Evolutionary conservation across 2,888 invertebrate genomes (phyloP).

Genomic region (Pecten maximus): DNA sequence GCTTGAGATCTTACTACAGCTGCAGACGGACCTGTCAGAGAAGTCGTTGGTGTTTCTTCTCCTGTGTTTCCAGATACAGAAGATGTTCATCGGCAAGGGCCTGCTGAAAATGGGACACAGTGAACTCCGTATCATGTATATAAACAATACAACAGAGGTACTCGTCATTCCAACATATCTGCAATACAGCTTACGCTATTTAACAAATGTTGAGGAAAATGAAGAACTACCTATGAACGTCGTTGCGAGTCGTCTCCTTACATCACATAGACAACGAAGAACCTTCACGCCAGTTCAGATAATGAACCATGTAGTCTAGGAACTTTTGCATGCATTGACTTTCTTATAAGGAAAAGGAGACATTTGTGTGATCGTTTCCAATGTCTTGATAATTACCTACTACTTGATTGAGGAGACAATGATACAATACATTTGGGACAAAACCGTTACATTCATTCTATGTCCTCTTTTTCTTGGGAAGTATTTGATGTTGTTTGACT

Average conservation of each 20-base stretch:
- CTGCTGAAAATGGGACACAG: not conserved
- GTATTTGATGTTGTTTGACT: not conserved
- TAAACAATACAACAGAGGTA: not conserved
- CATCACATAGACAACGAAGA: not conserved
- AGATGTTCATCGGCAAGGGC: not conserved
- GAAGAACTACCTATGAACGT: not conserved
- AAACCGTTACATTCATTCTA: not conserved
- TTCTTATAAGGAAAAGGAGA: not conserved
- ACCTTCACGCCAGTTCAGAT: not conserved
- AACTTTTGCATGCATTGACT: not conserved
- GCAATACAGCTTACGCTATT: not conserved
- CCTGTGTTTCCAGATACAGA: not conserved
- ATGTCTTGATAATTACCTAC: not conserved
- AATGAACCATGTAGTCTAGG: not conserved
- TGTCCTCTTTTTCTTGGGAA: not conserved
- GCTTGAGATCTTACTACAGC: not conserved
- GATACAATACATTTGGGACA: not conserved
- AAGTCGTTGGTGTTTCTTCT: conserved; percentile 23
- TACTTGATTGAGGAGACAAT: not conserved
- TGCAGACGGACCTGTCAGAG: not conserved
- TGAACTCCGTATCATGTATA: not conserved
- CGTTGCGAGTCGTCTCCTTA: not conserved
- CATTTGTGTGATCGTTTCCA: not conserved
- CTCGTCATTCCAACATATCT: not conserved
- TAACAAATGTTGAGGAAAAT: not conserved